A percentile compares a stretch with the other conserved stretches of the same genome.
These are phyloP conservation scores for Anoplius nigerrimus DNA, from an alignment of 2,888 invertebrate genomes.

Conservation along the genomic window DNA sequence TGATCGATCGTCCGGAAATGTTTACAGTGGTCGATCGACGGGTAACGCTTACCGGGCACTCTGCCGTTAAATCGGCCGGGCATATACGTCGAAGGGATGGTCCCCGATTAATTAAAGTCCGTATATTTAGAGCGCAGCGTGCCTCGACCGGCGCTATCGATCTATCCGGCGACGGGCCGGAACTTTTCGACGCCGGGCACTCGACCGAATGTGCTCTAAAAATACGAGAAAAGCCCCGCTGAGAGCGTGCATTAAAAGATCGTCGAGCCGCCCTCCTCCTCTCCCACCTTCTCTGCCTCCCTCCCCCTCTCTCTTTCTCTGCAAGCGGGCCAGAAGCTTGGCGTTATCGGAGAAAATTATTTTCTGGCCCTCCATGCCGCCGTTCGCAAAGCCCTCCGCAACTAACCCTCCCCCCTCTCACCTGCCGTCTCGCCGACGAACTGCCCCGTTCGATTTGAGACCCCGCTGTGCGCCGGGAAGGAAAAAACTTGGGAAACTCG, in stretches of 20 bases:
- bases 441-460: not conserved
- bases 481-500: conserved; percentile 6
- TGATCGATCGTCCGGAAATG: conserved; percentile 7
- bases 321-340: conserved; percentile 17
- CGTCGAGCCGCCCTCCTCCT: not conserved
- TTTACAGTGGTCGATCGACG: conserved; percentile 6
- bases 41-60: not conserved
- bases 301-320: not conserved
- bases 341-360: conserved; percentile 33
- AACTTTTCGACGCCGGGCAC: conserved; percentile 1
- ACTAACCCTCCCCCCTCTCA: not conserved
- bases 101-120: not conserved
- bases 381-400: conserved; percentile 1
- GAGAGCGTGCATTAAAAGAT: too few relatives aligned
- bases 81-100: not conserved
- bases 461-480: conserved; percentile 17
- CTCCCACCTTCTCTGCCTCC: too few relatives aligned
- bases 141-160: too few relatives aligned
- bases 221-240: too few relatives aligned
- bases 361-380: conserved; percentile 13
- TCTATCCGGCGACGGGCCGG: not conserved
- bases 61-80: not conserved
- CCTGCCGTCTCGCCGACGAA: not conserved
- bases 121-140: not conserved
- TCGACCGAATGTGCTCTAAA: not conserved